Base-by-base conservation (phyloP, 2,888 invertebrate species). In the Tetranychus truncatus region DNA sequence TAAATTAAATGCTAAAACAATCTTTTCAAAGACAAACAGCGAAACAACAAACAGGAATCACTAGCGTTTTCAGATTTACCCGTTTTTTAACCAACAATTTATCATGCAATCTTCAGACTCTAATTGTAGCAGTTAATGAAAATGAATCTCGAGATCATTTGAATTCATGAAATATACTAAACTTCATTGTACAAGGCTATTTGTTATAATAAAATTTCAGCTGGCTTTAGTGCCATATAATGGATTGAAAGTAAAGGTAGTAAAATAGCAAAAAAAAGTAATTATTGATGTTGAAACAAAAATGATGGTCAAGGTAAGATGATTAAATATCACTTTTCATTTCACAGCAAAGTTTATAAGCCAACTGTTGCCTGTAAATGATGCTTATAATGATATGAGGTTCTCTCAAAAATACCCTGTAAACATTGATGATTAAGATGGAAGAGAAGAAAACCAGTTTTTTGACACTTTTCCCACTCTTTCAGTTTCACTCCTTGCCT, bases 271-370 rank as follows among this genome's bases (percentile, higher is more conserved):
- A 46, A 15, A 11, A 15, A 55, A 55, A 55, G 55, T 55, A 55
- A 55, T 55, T 55, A 55, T 55, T 55, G 9, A 15, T 55, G 55
- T 34, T 34, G 34, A 55, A 55, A 55, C 55, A 55, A 55, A 55
- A 55, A 55, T 55, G 55, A 55, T 55, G 55, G 55, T 55, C 55
- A 55, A 55, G 55, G 55, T 55, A 55, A 55, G 55, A 55, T 55
- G 34, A 34, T 34, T 34, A 15, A 55, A 55, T 55, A 55, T 55
- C 55, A 55, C 4, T 55, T 55, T 34, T 34, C 34, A 34, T 34
- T 34, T 34, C 34, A 34, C 34, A 34, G 55, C 55, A 55, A 55
- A 55, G 9, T 55, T 15, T 15, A 15, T 55, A 9, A 55, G 15
- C 55, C 15, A 55, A 55, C 9, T 9, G 9, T 55, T 55, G 55